A percentile compares a stretch with the other conserved stretches of the same genome.
phyloP scores from a whole-genome alignment of 2,797 vertebrate species.

The Acipenser ruthenus region DNA sequence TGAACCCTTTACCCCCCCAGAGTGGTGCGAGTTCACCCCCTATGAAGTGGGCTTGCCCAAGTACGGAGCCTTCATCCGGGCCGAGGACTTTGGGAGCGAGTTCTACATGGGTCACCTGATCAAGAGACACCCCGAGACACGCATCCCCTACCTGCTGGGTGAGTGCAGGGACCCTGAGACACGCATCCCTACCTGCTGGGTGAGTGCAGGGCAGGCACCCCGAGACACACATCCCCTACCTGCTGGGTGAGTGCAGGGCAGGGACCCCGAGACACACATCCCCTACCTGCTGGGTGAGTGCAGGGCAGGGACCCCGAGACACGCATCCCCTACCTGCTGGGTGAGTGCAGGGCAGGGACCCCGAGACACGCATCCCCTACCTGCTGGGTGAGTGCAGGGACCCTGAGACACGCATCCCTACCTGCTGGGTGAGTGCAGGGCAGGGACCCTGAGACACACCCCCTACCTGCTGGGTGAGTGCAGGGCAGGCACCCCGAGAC shows the following conservation, averaged over 20 bases:
- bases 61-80: constrained; percentile 52
- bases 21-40: constrained; percentile 66
- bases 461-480: no score
- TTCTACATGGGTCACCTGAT: constrained; percentile 56
- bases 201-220: no score
- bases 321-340: no score
- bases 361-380: constrained; percentile 34
- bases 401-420: no score
- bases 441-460: no score
- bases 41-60: constrained; percentile 58
- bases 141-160: constrained; percentile 1
- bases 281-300: constrained; percentile 52
- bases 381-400: constrained; percentile 17
- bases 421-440: no score
- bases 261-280: constrained; percentile 14
- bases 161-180: constrained; percentile 38
- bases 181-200: constrained; percentile 8
- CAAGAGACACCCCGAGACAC: constrained; percentile 47
- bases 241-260: no score
- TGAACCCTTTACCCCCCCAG: constrained; percentile 25
- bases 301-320: constrained; percentile 21
- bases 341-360: constrained; percentile 11
- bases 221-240: no score
- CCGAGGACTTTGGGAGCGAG: constrained; percentile 55
- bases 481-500: no score